Conservation (phyloP, 2,113 vertebrate species). For the Ginglymostoma cirratum region DNA sequence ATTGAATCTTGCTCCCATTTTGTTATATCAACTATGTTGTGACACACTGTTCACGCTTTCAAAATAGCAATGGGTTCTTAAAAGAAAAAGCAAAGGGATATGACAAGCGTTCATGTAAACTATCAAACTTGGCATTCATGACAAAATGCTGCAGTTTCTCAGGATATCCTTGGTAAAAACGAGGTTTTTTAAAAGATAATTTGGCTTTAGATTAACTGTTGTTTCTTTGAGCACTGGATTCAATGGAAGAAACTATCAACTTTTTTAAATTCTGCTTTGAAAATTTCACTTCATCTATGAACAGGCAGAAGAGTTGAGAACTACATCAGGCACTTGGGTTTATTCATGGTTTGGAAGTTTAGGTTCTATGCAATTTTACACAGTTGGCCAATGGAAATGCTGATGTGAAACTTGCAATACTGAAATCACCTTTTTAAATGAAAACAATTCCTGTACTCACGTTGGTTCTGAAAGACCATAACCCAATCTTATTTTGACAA, state of each 20-base stretch:
- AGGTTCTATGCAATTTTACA: conserved; percentile 29
- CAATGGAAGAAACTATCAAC: background rate
- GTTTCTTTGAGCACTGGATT: background rate
- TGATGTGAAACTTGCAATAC: background rate
- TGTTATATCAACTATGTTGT: background rate
- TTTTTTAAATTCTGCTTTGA: background rate
- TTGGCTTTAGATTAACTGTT: background rate
- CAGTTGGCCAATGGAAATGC: background rate
- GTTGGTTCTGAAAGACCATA: background rate
- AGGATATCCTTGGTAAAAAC: background rate
- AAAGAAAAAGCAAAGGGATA: background rate
- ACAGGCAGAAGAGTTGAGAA: background rate
- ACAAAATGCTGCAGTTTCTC: background rate
- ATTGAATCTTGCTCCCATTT: background rate
- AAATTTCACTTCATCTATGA: background rate
- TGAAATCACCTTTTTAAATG: background rate
- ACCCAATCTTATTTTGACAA: background rate
- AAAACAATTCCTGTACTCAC: background rate
- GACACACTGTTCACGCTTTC: background rate
- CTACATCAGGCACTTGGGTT: background rate
- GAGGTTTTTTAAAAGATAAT: background rate
- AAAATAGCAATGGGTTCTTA: background rate
- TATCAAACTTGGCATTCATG: background rate
- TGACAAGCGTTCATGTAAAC: background rate
- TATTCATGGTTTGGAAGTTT: background rate